Base-by-base conservation (phyloP, 2,888 invertebrate genomes). In the Phyto melanocephala region DNA sequence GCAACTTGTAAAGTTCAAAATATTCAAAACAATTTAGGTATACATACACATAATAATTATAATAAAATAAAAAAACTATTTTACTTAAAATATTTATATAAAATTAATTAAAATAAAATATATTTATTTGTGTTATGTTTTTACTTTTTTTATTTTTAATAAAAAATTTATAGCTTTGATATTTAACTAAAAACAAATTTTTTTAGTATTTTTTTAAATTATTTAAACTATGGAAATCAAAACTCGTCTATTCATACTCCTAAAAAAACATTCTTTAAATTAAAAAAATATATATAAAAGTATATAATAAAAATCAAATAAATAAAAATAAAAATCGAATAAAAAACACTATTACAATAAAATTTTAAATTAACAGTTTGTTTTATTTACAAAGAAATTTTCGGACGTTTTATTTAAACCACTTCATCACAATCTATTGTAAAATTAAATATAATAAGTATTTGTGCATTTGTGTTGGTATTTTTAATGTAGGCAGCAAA, bases 1-100 rank as follows among this genome's bases (percentile, higher is more conserved):
- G 75, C 63, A 71, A 75, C 63, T 80, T 80, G 68, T 75, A 80
- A 80, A 80, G 70, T 70, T 76, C 65, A 80, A 80, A 13, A 10
- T 13, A 62, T n/a, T 33, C 22, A 42, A 15, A 58, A 47, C 2
- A 24, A 76, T 54, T 42, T 50, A 28, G 45, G 62, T 70, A 62
- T 70, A 70, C 33, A 52, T 13, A 62, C 35, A 60, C 20, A 10
- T 28, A 54, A 8, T 17, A 54, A 52, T 2, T 13, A 37, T 24
- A 11, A 20, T 11, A 54, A 60, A 13, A 37, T 5, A 58, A 50
- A 37, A 58, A 70, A 58, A 63, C 47, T 70, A 80, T 71, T 76
- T 80, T 65, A 76, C 76, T 65, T 60, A 67, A 74, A 80, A 71
- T 47, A 77, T 56, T 68, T 77, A 58, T 63, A 71, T 71, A 71